Base-by-base conservation (phyloP, 2,797 vertebrate species). In the Clangula hyemalis region DNA sequence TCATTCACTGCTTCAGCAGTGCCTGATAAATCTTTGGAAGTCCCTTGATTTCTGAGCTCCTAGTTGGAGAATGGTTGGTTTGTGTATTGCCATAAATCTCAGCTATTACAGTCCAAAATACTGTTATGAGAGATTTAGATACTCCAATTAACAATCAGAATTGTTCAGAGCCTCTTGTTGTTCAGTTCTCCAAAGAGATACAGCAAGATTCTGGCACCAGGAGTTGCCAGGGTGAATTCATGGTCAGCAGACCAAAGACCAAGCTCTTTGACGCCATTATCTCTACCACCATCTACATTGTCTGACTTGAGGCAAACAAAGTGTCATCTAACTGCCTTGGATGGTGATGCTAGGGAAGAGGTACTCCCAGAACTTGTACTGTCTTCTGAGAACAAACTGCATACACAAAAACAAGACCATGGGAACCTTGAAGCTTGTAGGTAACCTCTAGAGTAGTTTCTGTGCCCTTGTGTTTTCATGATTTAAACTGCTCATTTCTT, bases 331-430 rank as follows among this genome's bases (percentile, higher is more conserved):
- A 61, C 16, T 70, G 41, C n/a, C 43, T 84, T 71, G 25, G 24
- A 15, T 58, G 38, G 20, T 28, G 0, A 2, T 66, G 4, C 6
- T 57, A n/a, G 10, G 68, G 62, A 57, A 62, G 41, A 82, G 5
- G 4, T 49, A 10, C 3, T 72, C 21, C n/a, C 16, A 73, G 34
- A 75, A 8, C 25, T 82, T 64, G 0, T 56, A 4, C 8, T 85
- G 20, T 8, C 70, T 62, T 85, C 75, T 80, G 66, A 73, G 43
- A 51, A 66, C 41, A 81, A 57, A 38, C 36, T 0, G 3, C 32
- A n/a, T 12, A 32, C 53, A 54, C 38, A 65, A 83, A 56, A 58
- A 0, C 0, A 84, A 91, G 7, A 6, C 28, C 7, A 3, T 32
- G 16, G 25, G 28, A 89, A 87, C 60, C 16, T 6, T 20, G 11